Base-by-base conservation (phyloP, 2,888 invertebrate genomes). In the Venusia cambrica region DNA sequence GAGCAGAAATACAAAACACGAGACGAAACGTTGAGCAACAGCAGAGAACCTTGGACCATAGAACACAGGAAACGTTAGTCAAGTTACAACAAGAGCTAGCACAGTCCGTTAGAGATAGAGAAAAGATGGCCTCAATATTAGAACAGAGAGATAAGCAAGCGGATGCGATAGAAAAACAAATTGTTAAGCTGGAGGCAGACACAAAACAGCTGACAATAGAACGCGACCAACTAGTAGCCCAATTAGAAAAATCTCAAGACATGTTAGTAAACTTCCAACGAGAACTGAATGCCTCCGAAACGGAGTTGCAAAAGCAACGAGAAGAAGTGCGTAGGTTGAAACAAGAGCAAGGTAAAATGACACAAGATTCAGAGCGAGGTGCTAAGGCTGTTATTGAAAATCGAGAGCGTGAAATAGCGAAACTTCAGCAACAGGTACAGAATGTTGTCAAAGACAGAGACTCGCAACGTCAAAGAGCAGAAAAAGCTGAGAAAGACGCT, bases 191-290 rank as follows among this genome's bases (percentile, higher is more conserved):
- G 54, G 96, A 97, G 70, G 91, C 91, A 1, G 96, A 97, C 48
- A 91, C 94, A 34, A 95, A 95, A 61, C 95, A 96, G 72, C 73
- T 97, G 57, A 93, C 94, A 7, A 91, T 94, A 48, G 97, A 97
- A 71, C 75, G 95, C 26, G 96, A 97, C 70, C 96, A 97, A 73
- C 76, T 97, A 45, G 95, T 96, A 1, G 91, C 93, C 48, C 97
- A 97, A 71, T 73, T 97, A 65, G 96, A 97, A 73, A 97, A 97
- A 80, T 96, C 95, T 19, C 97, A 97, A 72, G 96, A 96, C 55
- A 96, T 97, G 92, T 83, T 97, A 38, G 93, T 96, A 76, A 96
- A 96, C 76, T 96, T 97, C 93, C 97, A 96, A 72, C 93, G 96
- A 68, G 96, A 97, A 67, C 73, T 97, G 28, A 95, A 94, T 51